Evolutionary conservation across 2,888 invertebrate genomes (phyloP).

Genomic region (Tanypteryx hageni): DNA sequence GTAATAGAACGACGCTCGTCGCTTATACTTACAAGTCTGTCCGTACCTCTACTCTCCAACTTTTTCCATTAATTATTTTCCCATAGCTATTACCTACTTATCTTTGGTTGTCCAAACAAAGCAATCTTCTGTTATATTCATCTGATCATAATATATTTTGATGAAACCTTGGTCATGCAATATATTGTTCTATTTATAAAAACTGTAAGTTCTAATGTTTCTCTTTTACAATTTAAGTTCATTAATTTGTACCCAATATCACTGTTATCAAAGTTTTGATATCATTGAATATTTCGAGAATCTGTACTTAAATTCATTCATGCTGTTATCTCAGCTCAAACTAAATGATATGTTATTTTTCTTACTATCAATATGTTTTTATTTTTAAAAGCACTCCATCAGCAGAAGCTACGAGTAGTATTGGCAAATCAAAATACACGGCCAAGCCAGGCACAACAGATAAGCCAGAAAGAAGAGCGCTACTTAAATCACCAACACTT

Average conservation of each 20-base stretch:
- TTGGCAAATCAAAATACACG: conserved; percentile 26
- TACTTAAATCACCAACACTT: conserved; percentile 10
- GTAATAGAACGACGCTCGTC: no score
- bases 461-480: conserved; percentile 21
- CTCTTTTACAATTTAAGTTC: not conserved
- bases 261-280: not conserved
- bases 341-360: not conserved
- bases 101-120: no score
- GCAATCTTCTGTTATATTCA: no score
- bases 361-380: not conserved
- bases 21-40: no score
- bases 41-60: no score
- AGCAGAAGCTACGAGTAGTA: conserved; percentile 21
- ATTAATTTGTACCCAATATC: not conserved
- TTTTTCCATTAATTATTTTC: no score
- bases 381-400: not conserved
- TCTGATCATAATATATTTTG: no score
- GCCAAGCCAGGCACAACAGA: conserved; percentile 6
- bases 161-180: no score
- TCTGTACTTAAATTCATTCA: not conserved
- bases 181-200: not conserved
- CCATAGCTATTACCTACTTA: no score
- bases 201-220: not conserved
- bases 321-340: not conserved
- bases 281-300: not conserved